Percentiles rank a stretch among this genome's conserved stretches.
These are phyloP conservation scores for Vanessa tameamea DNA, from an alignment of 1,140 invertebrate species.

Conservation along the genomic window DNA sequence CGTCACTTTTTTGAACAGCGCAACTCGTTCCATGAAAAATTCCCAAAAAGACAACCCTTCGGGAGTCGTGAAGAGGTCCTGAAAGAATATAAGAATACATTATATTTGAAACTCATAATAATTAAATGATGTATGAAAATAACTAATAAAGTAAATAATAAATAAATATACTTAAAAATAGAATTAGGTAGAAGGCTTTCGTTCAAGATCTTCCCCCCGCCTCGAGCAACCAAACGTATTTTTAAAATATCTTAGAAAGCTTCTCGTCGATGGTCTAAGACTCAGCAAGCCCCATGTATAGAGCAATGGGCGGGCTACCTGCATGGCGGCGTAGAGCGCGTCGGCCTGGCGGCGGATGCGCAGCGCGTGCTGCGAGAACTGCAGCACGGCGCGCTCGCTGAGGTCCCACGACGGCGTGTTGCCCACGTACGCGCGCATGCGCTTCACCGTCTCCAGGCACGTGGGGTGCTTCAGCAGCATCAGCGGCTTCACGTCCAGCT, in stretches of 20 bases:
- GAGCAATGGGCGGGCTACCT: slow-evolving; percentile 60
- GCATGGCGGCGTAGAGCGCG: slow-evolving; percentile 83
- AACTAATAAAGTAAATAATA: neutral
- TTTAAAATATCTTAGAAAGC: too few relatives aligned
- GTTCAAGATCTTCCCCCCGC: too few relatives aligned
- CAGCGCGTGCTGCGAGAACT: slow-evolving; percentile 85
- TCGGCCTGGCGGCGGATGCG: slow-evolving; percentile 85
- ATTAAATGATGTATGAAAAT: neutral
- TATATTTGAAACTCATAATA: neutral
- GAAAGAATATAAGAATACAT: slow-evolving; percentile 27
- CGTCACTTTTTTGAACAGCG: slow-evolving; percentile 69
- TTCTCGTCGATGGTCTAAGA: too few relatives aligned
- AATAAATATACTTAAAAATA: neutral
- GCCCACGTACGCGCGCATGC: slow-evolving; percentile 87
- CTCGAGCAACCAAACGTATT: too few relatives aligned
- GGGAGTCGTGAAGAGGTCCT: slow-evolving; percentile 67
- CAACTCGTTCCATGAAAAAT: slow-evolving; percentile 62
- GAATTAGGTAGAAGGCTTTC: too few relatives aligned
- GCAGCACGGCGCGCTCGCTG: slow-evolving; percentile 81
- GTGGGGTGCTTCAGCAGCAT: slow-evolving; percentile 93
- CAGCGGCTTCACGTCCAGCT: slow-evolving; percentile 85
- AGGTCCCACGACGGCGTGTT: slow-evolving; percentile 88
- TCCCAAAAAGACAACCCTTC: slow-evolving; percentile 74
- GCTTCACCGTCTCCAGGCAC: slow-evolving; percentile 88
- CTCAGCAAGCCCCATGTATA: too few relatives aligned